A percentile compares a stretch with the other conserved stretches of the same genome.
Conservation (phyloP, 2,888 invertebrate species). For the Julus scandinavius region DNA sequence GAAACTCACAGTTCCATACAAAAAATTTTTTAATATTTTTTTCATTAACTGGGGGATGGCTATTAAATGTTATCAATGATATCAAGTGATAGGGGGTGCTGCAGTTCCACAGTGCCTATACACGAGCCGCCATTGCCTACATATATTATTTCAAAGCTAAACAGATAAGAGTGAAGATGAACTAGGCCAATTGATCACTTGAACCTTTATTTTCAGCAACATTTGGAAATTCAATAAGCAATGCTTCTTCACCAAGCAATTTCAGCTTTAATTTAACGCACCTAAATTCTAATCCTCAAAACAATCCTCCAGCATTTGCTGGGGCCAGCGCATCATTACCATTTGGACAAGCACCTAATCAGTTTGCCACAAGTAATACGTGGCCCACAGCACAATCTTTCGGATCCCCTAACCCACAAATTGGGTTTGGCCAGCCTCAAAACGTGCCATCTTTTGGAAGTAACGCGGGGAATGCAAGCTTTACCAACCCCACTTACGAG, state of each 20-base stretch:
- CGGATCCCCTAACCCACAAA: neutral
- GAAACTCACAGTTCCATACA: too few species aligned
- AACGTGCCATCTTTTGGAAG: neutral
- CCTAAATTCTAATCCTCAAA: neutral
- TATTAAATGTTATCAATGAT: too few species aligned
- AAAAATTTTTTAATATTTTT: too few species aligned
- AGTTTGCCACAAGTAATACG: neutral
- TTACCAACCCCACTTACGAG: neutral
- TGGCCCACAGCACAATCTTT: constrained; percentile 21
- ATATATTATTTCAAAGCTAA: too few species aligned
- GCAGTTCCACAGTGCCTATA: too few species aligned
- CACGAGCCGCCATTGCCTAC: too few species aligned
- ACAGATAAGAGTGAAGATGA: neutral
- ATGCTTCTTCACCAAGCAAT: neutral
- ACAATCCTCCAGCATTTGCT: neutral
- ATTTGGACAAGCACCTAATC: neutral
- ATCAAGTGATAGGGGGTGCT: too few species aligned
- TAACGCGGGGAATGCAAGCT: neutral
- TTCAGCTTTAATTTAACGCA: neutral
- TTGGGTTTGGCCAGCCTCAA: neutral
- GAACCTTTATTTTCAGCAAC: neutral
- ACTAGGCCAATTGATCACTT: neutral
- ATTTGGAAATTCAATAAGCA: neutral
- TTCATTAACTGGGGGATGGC: too few species aligned
- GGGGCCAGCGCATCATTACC: neutral